A percentile compares a stretch with the other conserved stretches of the same genome.
These are phyloP conservation scores for Dione vanillae DNA, from an alignment of 2,888 invertebrate species.

Conservation along the genomic window DNA sequence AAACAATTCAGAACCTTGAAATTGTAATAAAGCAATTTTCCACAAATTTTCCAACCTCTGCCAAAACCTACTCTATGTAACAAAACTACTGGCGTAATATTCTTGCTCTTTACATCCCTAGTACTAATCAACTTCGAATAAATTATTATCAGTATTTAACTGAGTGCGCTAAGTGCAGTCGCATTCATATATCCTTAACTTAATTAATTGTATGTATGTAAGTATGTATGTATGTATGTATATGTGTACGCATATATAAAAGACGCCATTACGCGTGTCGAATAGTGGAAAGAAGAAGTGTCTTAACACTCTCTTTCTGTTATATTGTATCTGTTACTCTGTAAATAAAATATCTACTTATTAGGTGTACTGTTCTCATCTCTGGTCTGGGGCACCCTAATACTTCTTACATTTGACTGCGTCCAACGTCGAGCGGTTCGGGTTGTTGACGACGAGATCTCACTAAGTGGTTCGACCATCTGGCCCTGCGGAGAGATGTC, in stretches of 20 bases:
- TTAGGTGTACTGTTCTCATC: too few relatives aligned
- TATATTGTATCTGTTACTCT: too few relatives aligned
- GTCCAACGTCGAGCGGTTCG: too few relatives aligned
- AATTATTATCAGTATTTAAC: conserved; percentile 53
- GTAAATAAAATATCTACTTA: too few relatives aligned
- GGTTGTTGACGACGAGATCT: too few relatives aligned
- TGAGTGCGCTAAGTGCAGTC: conserved; percentile 44
- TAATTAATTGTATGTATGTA: conserved; percentile 17
- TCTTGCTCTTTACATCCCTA: conserved; percentile 48
- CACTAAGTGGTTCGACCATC: too few relatives aligned
- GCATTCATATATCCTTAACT: conserved; percentile 30
- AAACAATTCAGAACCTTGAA: neutral
- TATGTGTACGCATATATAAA: neutral
- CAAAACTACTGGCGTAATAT: conserved; percentile 49
- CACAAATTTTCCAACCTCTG: conserved; percentile 34
- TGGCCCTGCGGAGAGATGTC: too few relatives aligned
- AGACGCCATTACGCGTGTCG: too few relatives aligned
- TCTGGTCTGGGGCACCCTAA: too few relatives aligned
- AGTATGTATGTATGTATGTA: neutral
- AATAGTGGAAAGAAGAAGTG: too few relatives aligned
- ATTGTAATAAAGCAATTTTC: neutral
- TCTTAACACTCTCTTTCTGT: too few relatives aligned
- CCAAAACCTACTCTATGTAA: conserved; percentile 40
- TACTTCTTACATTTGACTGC: too few relatives aligned
- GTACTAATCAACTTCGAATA: conserved; percentile 56